Evolutionary conservation across 2,888 invertebrate genomes (phyloP).

Genomic region (Microctonus hyperodae): DNA sequence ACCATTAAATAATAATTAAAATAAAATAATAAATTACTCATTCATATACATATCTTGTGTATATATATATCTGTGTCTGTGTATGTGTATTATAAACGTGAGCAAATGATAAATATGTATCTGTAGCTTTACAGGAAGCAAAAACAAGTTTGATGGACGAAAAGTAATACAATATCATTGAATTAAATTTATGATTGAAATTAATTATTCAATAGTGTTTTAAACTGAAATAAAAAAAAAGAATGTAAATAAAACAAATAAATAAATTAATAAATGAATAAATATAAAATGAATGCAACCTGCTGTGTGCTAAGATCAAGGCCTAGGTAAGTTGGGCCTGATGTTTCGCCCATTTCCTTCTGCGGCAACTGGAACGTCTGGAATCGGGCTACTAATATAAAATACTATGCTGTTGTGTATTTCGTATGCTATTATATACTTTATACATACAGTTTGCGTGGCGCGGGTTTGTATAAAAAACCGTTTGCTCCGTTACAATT

Average conservation of each 20-base stretch:
- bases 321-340: conserved; percentile 74
- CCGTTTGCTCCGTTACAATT: conserved; percentile 1
- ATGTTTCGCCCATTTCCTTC: conserved; percentile 49
- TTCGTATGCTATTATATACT: neutral
- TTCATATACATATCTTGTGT: too few relatives aligned
- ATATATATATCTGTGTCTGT: too few relatives aligned
- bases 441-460: conserved; percentile 10
- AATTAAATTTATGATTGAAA: neutral
- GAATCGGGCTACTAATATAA: conserved; percentile 21
- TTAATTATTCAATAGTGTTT: neutral
- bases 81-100: too few relatives aligned
- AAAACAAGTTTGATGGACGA: neutral
- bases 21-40: too few relatives aligned
- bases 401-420: neutral
- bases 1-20: too few relatives aligned
- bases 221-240: neutral
- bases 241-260: neutral
- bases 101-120: neutral
- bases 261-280: too few relatives aligned
- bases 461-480: conserved; percentile 17
- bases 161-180: neutral
- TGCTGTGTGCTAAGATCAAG: conserved; percentile 89
- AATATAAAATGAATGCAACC: conserved; percentile 62
- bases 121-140: neutral
- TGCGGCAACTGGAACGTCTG: conserved; percentile 33